Evolutionary conservation across 2,113 vertebrate genomes (phyloP).

Genomic region (Rhipidura dahli): DNA sequence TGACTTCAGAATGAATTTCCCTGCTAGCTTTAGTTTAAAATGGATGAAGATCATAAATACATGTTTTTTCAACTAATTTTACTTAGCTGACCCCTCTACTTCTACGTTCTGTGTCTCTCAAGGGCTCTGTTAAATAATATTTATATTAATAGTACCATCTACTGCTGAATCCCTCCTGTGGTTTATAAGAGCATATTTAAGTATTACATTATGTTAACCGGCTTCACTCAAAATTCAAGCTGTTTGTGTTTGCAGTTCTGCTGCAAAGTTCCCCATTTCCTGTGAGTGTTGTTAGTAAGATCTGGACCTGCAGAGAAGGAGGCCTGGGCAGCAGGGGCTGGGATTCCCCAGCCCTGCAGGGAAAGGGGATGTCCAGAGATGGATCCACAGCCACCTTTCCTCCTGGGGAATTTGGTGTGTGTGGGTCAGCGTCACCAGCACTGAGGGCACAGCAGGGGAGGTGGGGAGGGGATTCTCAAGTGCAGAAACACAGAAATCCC

Average conservation of each 20-base stretch:
- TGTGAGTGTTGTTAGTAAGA: background rate
- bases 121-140: constrained; percentile 45
- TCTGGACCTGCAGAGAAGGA: background rate
- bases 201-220: constrained; percentile 36
- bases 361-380: no score
- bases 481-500: accelerated
- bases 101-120: background rate
- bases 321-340: background rate
- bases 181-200: constrained; percentile 58
- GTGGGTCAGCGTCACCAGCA: background rate
- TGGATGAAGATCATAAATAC: background rate
- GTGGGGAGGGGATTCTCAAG: background rate
- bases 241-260: background rate
- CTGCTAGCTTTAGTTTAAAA: background rate
- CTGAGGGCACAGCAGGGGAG: background rate
- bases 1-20: background rate
- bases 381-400: background rate
- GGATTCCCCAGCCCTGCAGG: background rate
- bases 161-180: constrained; percentile 36
- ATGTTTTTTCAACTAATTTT: background rate
- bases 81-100: background rate
- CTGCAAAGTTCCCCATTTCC: background rate
- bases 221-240: background rate
- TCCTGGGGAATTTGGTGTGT: accelerated
- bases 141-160: constrained; percentile 51